Base-by-base conservation (phyloP, 1,140 invertebrate genomes). In the Drosophila erecta region DNA sequence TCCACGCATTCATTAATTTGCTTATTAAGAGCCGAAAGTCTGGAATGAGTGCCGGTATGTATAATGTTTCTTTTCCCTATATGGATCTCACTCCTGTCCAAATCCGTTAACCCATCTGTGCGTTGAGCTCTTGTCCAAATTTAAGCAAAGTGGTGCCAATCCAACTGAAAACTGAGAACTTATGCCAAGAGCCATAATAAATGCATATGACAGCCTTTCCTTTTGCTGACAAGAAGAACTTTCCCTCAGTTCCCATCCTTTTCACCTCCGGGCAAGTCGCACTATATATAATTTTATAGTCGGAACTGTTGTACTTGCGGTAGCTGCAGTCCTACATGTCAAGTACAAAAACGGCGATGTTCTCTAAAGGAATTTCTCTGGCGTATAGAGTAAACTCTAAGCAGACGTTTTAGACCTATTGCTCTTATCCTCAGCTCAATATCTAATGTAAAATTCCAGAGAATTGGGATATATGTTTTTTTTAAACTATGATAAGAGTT, bases 1-100 rank as follows among this genome's bases (percentile, higher is more conserved):
- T 87, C 70, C 61, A 86, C 61, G 83, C 83, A 86, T 86, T 86
- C 59, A 86, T 86, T 87, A 86, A 87, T 81, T 86, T 79, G 75
- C 83, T 79, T 75, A 78, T 85, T 74, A 85, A 59, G 59, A 58
- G 35, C n/a, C 20, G 6, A 44, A 37, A 17, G 12, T 6, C 12
- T 46, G 56, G 64, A 35, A n/a, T 20, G 43, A 60, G 37, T 10
- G 12, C 1, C 46, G 1, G 30, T 27, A 38, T 55, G 50, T 60
- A 72, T 59, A 53, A 14, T 35, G 20, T 47, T 46, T 33, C 41
- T n/a, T 50, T 14, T 50, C 8, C 43, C 22, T 15, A 56, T 15
- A 30, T 30, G 22, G 20, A 50, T 4, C 14, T 22, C 14, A 10
- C 27, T 37, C 12, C 65, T 33, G 24, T 33, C 7, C 14, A 10